These are phyloP conservation scores for Poecilia velifera DNA, from an alignment of 2,797 vertebrate species.

Conservation along the genomic window DNA sequence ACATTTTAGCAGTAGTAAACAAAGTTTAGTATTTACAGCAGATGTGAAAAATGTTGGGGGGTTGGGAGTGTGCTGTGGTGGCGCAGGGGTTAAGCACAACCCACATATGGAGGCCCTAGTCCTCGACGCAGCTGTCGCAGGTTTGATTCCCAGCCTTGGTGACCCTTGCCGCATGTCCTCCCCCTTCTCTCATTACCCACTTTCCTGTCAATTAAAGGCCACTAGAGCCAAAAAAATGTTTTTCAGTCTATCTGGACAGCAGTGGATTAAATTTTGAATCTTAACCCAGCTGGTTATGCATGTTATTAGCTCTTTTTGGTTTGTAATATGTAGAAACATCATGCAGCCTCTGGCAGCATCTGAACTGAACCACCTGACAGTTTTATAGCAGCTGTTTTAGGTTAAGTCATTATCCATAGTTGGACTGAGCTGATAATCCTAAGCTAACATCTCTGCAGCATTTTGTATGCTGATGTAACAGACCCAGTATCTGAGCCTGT, in stretches of 20 bases:
- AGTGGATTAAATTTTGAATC: slow-evolving; percentile 24
- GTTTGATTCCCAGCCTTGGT: too few relatives aligned
- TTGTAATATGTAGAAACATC: neutral
- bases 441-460: neutral
- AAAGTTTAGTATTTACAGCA: slow-evolving; percentile 4
- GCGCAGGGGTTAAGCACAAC: too few relatives aligned
- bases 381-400: neutral
- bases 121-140: too few relatives aligned
- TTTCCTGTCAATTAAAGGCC: too few relatives aligned
- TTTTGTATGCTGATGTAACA: neutral
- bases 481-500: too few relatives aligned
- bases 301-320: slow-evolving; percentile 7
- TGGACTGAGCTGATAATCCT: neutral
- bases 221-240: too few relatives aligned
- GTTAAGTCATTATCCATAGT: neutral
- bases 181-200: too few relatives aligned
- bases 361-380: neutral
- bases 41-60: slow-evolving; percentile 6
- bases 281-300: slow-evolving; percentile 4
- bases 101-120: too few relatives aligned
- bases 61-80: too few relatives aligned
- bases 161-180: too few relatives aligned
- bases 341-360: neutral
- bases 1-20: neutral
- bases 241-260: neutral